Evolutionary conservation across 2,113 vertebrate species (phyloP).

Genomic region (Cephalopterus ornatus): DNA sequence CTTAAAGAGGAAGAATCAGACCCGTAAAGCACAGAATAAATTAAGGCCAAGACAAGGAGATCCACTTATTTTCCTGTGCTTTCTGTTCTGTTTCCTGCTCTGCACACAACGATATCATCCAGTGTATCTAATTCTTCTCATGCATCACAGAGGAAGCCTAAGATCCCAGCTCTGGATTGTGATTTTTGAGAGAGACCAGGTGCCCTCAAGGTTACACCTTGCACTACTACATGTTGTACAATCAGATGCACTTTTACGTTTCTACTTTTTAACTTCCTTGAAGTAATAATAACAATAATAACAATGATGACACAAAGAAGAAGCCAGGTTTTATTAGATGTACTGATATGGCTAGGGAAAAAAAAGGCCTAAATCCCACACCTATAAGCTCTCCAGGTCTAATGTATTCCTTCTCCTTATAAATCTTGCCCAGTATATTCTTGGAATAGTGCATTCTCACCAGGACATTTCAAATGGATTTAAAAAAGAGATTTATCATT

Average conservation of each 20-base stretch:
- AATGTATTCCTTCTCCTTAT: neutral
- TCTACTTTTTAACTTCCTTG: neutral
- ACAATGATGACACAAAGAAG: neutral
- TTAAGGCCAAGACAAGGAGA: neutral
- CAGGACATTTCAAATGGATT: neutral
- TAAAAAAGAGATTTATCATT: neutral
- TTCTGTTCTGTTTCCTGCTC: neutral
- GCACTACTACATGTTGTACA: fast-evolving
- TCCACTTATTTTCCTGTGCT: neutral
- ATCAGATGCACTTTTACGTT: neutral
- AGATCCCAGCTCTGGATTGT: neutral
- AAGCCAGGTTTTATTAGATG: neutral
- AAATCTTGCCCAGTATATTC: neutral
- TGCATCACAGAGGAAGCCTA: neutral
- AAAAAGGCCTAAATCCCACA: neutral
- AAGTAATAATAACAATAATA: neutral
- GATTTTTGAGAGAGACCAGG: neutral
- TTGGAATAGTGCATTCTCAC: neutral
- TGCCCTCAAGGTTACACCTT: neutral
- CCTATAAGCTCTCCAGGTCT: neutral
- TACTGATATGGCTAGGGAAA: neutral
- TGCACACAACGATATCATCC: fast-evolving
- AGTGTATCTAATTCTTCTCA: neutral
- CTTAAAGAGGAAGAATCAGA: neutral
- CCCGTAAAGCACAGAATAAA: neutral